These are phyloP conservation scores for Alentia gelatinosa DNA, from an alignment of 2,888 invertebrate species.

Conservation along the genomic window DNA sequence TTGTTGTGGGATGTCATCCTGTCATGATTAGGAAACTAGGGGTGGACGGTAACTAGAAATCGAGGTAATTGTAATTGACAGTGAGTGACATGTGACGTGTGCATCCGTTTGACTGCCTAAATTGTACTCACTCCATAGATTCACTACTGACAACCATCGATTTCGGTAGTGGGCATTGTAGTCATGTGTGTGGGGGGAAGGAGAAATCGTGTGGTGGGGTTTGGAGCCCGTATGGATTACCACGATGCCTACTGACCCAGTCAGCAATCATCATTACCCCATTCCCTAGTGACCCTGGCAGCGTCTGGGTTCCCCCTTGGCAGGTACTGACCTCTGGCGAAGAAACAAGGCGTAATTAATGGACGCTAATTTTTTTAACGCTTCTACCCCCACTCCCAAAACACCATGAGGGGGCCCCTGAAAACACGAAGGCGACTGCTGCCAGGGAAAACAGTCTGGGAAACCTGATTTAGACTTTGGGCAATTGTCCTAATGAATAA, in stretches of 20 bases:
- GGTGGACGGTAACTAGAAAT: too few species aligned
- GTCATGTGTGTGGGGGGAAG: too few species aligned
- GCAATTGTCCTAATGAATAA: neutral
- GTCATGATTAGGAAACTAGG: too few species aligned
- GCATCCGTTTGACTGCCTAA: neutral
- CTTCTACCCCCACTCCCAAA: neutral
- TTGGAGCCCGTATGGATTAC: neutral
- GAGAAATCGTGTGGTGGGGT: too few species aligned
- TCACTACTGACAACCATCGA: neutral
- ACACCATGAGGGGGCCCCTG: neutral
- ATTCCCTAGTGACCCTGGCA: neutral
- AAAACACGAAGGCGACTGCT: too few species aligned
- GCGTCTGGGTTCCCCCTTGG: neutral
- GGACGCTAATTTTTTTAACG: neutral
- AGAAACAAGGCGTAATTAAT: neutral
- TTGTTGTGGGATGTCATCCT: too few species aligned
- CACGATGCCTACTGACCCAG: neutral
- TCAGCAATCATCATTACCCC: neutral
- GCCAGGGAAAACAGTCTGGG: too few species aligned
- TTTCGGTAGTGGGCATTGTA: neutral
- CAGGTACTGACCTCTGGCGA: neutral
- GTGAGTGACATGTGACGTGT: neutral
- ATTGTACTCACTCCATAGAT: neutral
- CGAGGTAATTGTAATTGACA: neutral
- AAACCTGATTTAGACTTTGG: too few species aligned